Conservation (phyloP, 2,888 invertebrate genomes). For the Yponomeuta sedellus region DNA sequence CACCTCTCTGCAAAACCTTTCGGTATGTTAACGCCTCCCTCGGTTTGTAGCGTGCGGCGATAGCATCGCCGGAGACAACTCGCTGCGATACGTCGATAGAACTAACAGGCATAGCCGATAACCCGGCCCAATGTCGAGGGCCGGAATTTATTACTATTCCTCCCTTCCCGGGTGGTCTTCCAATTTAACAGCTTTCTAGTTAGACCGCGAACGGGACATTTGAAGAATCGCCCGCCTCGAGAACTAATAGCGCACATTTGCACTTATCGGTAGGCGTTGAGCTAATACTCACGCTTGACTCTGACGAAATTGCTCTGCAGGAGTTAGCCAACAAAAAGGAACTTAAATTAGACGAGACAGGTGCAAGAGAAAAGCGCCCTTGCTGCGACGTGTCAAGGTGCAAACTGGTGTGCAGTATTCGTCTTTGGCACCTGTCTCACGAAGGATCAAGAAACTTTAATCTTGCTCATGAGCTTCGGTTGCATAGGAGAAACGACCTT, state of each 20-base stretch:
- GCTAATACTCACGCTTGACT: not conserved
- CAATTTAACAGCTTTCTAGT: conserved; percentile 28
- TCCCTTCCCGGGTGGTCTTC: conserved; percentile 45
- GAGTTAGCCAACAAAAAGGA: conserved; percentile 50
- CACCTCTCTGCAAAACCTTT: not conserved
- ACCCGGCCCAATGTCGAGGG: conserved; percentile 31
- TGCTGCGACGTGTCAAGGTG: conserved; percentile 27
- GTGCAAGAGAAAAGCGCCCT: conserved; percentile 34
- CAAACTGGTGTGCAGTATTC: not conserved
- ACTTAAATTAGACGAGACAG: conserved; percentile 31
- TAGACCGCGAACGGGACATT: conserved; percentile 3
- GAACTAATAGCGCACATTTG: conserved; percentile 2
- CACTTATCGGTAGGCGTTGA: conserved; percentile 12
- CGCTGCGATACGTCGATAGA: conserved; percentile 38
- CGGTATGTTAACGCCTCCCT: conserved; percentile 21
- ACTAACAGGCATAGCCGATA: conserved; percentile 40
- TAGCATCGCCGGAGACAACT: conserved; percentile 25
- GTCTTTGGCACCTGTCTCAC: conserved; percentile 42
- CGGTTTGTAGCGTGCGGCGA: conserved; percentile 40
- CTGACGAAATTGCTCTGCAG: conserved; percentile 46
- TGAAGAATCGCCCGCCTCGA: conserved; percentile 27
- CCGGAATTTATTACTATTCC: conserved; percentile 39
- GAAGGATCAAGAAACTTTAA: conserved; percentile 62
- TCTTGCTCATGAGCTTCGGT: conserved; percentile 46
- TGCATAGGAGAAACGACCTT: conserved; percentile 39